These are phyloP conservation scores for Clytia hemisphaerica DNA, from an alignment of 30 jellyfish, hydroid and myxozoan genomes.

Conservation along the genomic window DNA sequence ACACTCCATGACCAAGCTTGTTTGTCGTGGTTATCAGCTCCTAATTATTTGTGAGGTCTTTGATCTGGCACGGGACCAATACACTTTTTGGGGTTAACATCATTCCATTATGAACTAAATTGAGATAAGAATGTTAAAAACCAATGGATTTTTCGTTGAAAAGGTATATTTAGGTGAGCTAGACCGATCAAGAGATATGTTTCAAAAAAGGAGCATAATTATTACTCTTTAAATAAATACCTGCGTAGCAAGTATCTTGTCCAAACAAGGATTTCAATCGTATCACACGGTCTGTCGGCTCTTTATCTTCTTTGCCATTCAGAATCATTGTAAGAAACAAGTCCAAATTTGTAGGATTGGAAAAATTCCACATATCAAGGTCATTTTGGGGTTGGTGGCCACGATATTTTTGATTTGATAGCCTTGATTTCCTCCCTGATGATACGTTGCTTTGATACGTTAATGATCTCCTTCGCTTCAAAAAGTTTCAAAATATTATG, in stretches of 20 bases:
- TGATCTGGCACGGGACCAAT: constrained; percentile 13
- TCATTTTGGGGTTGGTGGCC: constrained; percentile 9
- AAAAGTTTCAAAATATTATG: too few relatives aligned
- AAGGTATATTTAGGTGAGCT: too few relatives aligned
- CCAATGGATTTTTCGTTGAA: too few relatives aligned
- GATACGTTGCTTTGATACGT: too few relatives aligned
- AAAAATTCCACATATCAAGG: not conserved
- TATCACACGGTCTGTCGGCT: not conserved
- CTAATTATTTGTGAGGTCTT: constrained; percentile 11
- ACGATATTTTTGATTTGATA: constrained; percentile 4
- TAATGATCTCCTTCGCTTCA: too few relatives aligned
- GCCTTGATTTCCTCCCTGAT: constrained; percentile 15
- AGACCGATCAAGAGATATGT: too few relatives aligned
- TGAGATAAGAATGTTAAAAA: not conserved
- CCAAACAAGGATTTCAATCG: constrained; percentile 2
- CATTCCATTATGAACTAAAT: constrained; percentile 8
- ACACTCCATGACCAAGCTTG: constrained; percentile 31
- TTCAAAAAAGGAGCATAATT: too few relatives aligned
- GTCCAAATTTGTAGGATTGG: not conserved
- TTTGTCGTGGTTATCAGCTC: constrained; percentile 21
- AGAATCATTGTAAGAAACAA: not conserved
- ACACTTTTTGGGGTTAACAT: constrained; percentile 25
- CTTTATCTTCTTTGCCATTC: not conserved
- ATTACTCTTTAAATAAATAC: too few relatives aligned
- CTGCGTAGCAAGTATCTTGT: not conserved